Conservation (phyloP, 2,113 vertebrate species). For the Centrocercus urophasianus region DNA sequence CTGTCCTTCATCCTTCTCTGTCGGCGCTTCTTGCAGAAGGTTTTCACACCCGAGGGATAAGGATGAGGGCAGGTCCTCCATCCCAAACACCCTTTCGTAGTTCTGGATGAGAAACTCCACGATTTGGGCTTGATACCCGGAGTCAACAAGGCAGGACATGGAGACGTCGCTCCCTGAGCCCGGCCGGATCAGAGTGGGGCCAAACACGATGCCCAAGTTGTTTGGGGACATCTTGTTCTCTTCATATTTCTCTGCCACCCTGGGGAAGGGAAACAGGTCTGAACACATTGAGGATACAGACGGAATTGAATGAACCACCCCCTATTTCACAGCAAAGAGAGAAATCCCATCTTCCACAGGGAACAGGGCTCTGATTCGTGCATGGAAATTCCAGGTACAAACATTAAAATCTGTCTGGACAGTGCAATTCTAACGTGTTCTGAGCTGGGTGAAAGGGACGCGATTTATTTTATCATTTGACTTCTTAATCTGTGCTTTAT, state of each 20-base stretch:
- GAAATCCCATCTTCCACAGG: background rate
- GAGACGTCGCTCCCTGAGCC: constrained; percentile 75
- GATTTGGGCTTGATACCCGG: constrained; percentile 86
- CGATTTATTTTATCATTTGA: accelerated
- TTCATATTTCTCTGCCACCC: constrained; percentile 85
- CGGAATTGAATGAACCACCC: background rate
- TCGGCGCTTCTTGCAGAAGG: constrained; percentile 33
- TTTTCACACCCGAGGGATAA: background rate
- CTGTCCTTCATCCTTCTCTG: constrained; percentile 47
- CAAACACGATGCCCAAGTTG: constrained; percentile 94
- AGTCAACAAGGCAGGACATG: constrained; percentile 86
- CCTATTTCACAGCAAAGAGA: background rate
- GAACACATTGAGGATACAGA: background rate
- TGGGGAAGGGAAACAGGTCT: constrained; percentile 39
- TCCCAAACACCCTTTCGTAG: constrained; percentile 83
- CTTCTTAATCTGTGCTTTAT: background rate
- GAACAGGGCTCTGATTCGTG: background rate
- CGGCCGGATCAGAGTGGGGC: constrained; percentile 89
- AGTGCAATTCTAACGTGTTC: accelerated
- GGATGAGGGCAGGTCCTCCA: constrained; percentile 61
- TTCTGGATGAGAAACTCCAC: constrained; percentile 90
- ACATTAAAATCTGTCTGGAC: background rate
- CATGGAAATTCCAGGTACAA: background rate
- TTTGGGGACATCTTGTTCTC: constrained; percentile 94
- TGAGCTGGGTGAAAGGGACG: background rate